Percentiles rank a stretch among this genome's conserved stretches.
Evolutionary conservation across 30 jellyfish, hydroid and myxozoan genomes (phyloP).

Genomic region (Turritopsis dohrnii): DNA sequence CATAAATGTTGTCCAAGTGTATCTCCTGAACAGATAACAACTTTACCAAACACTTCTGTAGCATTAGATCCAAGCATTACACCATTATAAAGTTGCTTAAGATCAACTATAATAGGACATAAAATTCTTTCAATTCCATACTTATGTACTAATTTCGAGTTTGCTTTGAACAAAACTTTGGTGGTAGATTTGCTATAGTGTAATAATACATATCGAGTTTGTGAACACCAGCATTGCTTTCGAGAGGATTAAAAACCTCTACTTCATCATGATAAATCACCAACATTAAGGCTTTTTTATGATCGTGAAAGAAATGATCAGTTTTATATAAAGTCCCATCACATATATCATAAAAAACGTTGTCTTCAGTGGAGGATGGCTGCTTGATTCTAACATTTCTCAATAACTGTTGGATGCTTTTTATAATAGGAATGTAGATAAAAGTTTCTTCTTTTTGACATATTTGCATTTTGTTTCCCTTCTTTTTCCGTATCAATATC

Average conservation of each 20-base stretch:
- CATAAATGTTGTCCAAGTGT: slow-evolving; percentile 42
- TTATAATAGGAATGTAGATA: slow-evolving; percentile 33
- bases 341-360: slow-evolving; percentile 30
- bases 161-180: slow-evolving; percentile 26
- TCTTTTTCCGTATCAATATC: slow-evolving; percentile 8
- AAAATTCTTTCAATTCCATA: slow-evolving; percentile 29
- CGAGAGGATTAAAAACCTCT: slow-evolving; percentile 34
- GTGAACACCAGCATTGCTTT: slow-evolving; percentile 37
- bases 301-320: slow-evolving; percentile 8
- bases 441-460: slow-evolving; percentile 25
- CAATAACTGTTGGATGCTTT: slow-evolving; percentile 37
- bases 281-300: slow-evolving; percentile 20
- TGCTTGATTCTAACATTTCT: slow-evolving; percentile 17
- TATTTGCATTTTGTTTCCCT: neutral
- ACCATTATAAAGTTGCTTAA: slow-evolving; percentile 16
- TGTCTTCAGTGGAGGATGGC: slow-evolving; percentile 3
- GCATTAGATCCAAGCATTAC: neutral
- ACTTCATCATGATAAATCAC: slow-evolving; percentile 33
- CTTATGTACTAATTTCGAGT: slow-evolving; percentile 23
- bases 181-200: slow-evolving; percentile 24
- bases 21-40: slow-evolving; percentile 37
- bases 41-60: slow-evolving; percentile 32
- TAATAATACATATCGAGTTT: slow-evolving; percentile 39
- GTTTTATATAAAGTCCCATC: slow-evolving; percentile 30
- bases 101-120: slow-evolving; percentile 22